Percentiles rank a stretch among this genome's conserved stretches.
phyloP scores from a whole-genome alignment of 2,888 invertebrate genomes.

The Prosopocoilus inquinatus region DNA sequence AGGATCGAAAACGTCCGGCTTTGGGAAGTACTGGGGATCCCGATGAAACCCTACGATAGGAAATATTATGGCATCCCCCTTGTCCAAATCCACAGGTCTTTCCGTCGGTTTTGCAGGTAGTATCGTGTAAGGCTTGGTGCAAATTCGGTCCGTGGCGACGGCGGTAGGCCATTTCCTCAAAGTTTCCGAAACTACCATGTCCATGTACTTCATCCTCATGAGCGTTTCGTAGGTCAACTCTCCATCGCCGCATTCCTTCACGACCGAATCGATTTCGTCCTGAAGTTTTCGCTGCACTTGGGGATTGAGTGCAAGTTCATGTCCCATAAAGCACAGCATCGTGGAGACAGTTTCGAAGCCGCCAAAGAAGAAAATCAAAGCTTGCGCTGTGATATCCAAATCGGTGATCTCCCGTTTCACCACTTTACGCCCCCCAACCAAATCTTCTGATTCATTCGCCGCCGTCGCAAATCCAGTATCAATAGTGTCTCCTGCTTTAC shows the following conservation, averaged over 20 bases:
- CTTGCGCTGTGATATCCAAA: conserved; percentile 38
- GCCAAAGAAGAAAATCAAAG: conserved; percentile 48
- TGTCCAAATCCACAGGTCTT: conserved; percentile 19
- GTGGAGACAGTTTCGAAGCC: conserved; percentile 52
- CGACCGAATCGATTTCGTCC: conserved; percentile 52
- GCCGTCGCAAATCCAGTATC: conserved; percentile 33
- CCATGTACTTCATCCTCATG: conserved; percentile 45
- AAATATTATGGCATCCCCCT: conserved; percentile 25
- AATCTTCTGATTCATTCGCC: conserved; percentile 31
- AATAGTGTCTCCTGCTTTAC: conserved; percentile 10
- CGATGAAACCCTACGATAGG: conserved; percentile 36
- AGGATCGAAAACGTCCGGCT: conserved; percentile 40
- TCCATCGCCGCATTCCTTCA: conserved; percentile 44
- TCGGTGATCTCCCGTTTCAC: background rate
- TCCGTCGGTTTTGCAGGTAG: conserved; percentile 22
- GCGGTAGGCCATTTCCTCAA: conserved; percentile 37
- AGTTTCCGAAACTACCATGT: conserved; percentile 26
- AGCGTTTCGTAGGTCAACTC: conserved; percentile 54
- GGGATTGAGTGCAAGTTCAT: conserved; percentile 47
- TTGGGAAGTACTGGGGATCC: conserved; percentile 34
- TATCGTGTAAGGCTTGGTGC: conserved; percentile 30
- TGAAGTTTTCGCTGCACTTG: conserved; percentile 55
- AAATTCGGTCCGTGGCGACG: conserved; percentile 27
- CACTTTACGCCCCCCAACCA: conserved; percentile 6
- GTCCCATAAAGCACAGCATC: conserved; percentile 44